phyloP scores from a whole-genome alignment of 2,113 vertebrate genomes.

The Ictidomys tridecemlineatus region DNA sequence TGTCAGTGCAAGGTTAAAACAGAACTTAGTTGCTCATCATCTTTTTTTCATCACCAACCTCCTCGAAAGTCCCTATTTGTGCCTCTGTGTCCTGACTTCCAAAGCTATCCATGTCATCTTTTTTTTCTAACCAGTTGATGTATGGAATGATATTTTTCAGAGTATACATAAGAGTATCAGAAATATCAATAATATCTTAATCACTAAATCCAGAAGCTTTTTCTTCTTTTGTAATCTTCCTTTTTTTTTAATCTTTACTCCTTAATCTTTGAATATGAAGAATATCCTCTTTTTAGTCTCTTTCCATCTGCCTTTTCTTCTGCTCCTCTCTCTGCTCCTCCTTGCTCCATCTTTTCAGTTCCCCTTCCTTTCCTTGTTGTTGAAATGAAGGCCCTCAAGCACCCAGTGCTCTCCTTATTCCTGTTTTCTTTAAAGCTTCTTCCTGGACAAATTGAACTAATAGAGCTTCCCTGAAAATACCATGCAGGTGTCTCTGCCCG shows the following conservation, averaged over 20 bases:
- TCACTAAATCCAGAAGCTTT: not conserved
- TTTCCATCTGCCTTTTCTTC: not conserved
- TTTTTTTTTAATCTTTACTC: not conserved
- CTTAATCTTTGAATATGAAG: not conserved
- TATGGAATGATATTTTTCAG: no score
- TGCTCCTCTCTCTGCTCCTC: fast-evolving
- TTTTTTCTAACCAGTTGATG: no score
- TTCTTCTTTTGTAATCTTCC: not conserved
- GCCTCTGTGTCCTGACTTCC: no score
- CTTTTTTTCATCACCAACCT: not conserved
- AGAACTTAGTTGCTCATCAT: not conserved
- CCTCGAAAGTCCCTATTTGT: not conserved
- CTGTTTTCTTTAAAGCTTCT: not conserved
- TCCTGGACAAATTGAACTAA: not conserved
- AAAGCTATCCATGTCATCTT: not conserved
- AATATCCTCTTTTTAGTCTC: not conserved
- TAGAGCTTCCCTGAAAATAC: not conserved
- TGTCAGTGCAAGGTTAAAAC: not conserved
- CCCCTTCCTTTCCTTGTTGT: not conserved
- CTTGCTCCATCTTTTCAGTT: not conserved
- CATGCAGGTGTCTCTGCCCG: not conserved
- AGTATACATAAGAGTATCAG: no score
- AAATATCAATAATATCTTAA: not conserved
- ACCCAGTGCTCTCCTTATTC: not conserved
- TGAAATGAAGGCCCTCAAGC: not conserved